Base-by-base conservation (phyloP, 2,113 vertebrate species). In the Ibidorhyncha struthersii region DNA sequence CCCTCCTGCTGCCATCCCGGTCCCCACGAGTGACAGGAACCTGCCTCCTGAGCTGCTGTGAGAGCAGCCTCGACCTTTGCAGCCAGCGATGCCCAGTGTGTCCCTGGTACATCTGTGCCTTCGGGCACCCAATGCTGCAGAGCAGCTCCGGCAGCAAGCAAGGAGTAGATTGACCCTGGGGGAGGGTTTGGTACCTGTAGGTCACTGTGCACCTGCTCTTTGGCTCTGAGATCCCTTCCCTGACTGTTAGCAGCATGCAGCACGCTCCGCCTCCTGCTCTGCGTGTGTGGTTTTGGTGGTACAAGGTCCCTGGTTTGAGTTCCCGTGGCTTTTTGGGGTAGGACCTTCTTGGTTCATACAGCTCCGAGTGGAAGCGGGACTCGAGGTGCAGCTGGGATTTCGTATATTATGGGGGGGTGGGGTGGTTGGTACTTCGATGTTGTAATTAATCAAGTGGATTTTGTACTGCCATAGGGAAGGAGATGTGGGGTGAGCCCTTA, bases 221-320 rank as follows among this genome's bases (percentile, higher is more conserved):
- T 21, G 50, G 30, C 30, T 66, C 1, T 0, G 18, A 21, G 15
- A 30, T 16, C 25, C 47, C n/a, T 66, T 40, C 38, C 16, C n/a
- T 45, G 14, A 25, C 29, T 30, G 9, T 22, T 25, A 38, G 53
- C 82, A 72, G 13, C 12, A 13, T 4, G 26, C 43, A 40, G 34
- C 30, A 36, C 16, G 7, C 12, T 45, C 47, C 10, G 3, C 40
- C 12, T 47, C 14, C 61, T 29, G 34, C 58, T n/a, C 67, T 15
- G 2, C 0, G 0, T 2, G 29, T 43, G 47, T 12, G 2, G 0
- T 40, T 62, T 30, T 32, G n/a, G 8, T 22, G 38, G 25, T 11
- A 10, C 9, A 9, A 45, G 8, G 40, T 36, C 30, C 16, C 34
- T 43, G n/a, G 1, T 49, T 32, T 22, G 27, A 53, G 36, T 29